Percentiles rank a stretch among this genome's conserved stretches.
Evolutionary conservation across 2,888 invertebrate species (phyloP).

Genomic region (Ischnus inquisitorius): DNA sequence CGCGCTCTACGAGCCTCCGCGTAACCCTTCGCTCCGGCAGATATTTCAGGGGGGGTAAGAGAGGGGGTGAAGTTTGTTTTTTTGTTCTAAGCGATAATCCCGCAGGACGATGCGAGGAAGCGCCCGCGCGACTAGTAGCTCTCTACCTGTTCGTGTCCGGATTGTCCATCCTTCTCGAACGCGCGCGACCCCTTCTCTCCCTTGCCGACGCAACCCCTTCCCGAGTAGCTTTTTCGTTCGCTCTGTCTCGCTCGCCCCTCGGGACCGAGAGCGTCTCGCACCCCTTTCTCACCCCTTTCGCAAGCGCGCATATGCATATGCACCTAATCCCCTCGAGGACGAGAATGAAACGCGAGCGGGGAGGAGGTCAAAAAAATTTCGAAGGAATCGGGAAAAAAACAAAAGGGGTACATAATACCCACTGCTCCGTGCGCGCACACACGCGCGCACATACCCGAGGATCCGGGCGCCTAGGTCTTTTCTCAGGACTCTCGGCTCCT

Average conservation of each 20-base stretch:
- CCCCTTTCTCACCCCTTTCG: constrained; percentile 68
- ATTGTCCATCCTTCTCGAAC: constrained; percentile 49
- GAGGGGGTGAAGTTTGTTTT: constrained; percentile 52
- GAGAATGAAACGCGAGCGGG: constrained; percentile 52
- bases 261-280: constrained; percentile 50
- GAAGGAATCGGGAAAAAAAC: constrained; percentile 69
- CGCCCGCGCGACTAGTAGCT: constrained; percentile 71
- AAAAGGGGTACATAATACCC: constrained; percentile 58
- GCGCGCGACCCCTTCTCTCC: constrained; percentile 48
- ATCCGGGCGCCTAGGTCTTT: constrained; percentile 63
- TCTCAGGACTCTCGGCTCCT: constrained; percentile 64
- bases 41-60: background rate
- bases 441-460: constrained; percentile 39
- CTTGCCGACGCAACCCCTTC: constrained; percentile 36
- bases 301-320: constrained; percentile 66
- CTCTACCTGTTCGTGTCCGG: constrained; percentile 59
- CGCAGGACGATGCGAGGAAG: constrained; percentile 75
- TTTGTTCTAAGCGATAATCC: constrained; percentile 79
- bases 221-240: constrained; percentile 60
- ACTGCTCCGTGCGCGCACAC: background rate
- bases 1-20: constrained; percentile 37
- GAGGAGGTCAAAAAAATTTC: constrained; percentile 62
- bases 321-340: constrained; percentile 62
- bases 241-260: constrained; percentile 44
- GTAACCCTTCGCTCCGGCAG: background rate